phyloP scores from a whole-genome alignment of 2,888 invertebrate species.

The Stenurella melanura region DNA sequence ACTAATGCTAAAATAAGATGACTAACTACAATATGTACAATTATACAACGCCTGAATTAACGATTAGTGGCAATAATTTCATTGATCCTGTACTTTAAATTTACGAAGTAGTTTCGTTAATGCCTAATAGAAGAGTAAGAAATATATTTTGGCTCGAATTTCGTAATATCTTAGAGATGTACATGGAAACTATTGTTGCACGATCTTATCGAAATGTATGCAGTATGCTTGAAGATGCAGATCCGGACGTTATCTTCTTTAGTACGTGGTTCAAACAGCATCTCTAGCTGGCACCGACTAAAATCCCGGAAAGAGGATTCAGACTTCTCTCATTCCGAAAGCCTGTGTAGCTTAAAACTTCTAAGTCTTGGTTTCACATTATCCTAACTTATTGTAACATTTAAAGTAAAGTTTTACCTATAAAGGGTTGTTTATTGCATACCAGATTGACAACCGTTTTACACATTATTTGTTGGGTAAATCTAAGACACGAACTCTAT shows the following conservation, averaged over 20 bases:
- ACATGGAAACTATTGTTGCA: constrained; percentile 60
- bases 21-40: too few relatives aligned
- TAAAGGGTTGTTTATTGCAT: constrained; percentile 40
- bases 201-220: constrained; percentile 65
- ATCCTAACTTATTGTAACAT: constrained; percentile 48
- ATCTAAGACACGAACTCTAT: background rate
- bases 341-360: constrained; percentile 61
- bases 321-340: constrained; percentile 60
- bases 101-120: constrained; percentile 22
- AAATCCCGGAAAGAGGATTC: constrained; percentile 59
- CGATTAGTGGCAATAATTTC: background rate
- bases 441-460: constrained; percentile 30
- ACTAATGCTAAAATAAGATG: too few relatives aligned
- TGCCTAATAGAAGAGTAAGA: constrained; percentile 47
- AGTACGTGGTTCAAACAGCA: constrained; percentile 58
- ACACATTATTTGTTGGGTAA: background rate
- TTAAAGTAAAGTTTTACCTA: constrained; percentile 36
- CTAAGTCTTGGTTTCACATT: constrained; percentile 56
- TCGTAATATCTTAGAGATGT: constrained; percentile 54
- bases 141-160: constrained; percentile 58
- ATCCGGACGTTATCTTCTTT: constrained; percentile 62
- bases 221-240: constrained; percentile 63
- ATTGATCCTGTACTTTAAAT: background rate
- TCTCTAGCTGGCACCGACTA: constrained; percentile 51
- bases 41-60: too few relatives aligned